A percentile compares a stretch with the other conserved stretches of the same genome.
phyloP scores from a whole-genome alignment of 2,797 vertebrate species.

The Danio kyathit region DNA sequence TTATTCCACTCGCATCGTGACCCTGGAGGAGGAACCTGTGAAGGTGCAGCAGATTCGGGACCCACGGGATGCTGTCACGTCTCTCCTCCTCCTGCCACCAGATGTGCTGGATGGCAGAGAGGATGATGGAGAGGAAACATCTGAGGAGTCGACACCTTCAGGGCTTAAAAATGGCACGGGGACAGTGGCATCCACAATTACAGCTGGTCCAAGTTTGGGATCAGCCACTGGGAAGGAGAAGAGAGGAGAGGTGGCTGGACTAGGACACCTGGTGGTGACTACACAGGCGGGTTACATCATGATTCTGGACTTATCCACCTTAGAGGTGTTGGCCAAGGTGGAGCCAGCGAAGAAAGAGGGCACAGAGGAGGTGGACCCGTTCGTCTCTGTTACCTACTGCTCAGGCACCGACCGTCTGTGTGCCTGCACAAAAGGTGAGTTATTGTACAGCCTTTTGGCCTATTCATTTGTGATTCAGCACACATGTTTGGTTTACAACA shows the following conservation, averaged over 20 bases:
- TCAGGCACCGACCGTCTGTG: slow-evolving; percentile 98
- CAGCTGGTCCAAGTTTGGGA: slow-evolving; percentile 54
- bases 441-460: not conserved
- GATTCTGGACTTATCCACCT: slow-evolving; percentile 95
- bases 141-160: slow-evolving; percentile 84
- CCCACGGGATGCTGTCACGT: slow-evolving; percentile 94
- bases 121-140: slow-evolving; percentile 92
- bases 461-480: not conserved
- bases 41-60: slow-evolving; percentile 98
- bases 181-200: not conserved
- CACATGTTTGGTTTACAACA: not conserved
- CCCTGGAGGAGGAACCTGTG: slow-evolving; percentile 94
- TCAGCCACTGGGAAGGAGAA: slow-evolving; percentile 51
- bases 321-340: slow-evolving; percentile 97
- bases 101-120: slow-evolving; percentile 95
- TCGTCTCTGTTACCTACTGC: slow-evolving; percentile 98
- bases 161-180: slow-evolving; percentile 80
- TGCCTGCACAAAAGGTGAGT: slow-evolving; percentile 97
- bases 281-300: slow-evolving; percentile 96
- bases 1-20: slow-evolving; percentile 96
- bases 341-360: slow-evolving; percentile 95
- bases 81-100: slow-evolving; percentile 93
- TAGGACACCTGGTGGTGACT: slow-evolving; percentile 91
- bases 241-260: slow-evolving; percentile 66
- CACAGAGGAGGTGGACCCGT: slow-evolving; percentile 90